Percentiles rank a stretch among this genome's conserved stretches.
Evolutionary conservation across 2,888 invertebrate species (phyloP).

Genomic region (Electrophaes corylata): DNA sequence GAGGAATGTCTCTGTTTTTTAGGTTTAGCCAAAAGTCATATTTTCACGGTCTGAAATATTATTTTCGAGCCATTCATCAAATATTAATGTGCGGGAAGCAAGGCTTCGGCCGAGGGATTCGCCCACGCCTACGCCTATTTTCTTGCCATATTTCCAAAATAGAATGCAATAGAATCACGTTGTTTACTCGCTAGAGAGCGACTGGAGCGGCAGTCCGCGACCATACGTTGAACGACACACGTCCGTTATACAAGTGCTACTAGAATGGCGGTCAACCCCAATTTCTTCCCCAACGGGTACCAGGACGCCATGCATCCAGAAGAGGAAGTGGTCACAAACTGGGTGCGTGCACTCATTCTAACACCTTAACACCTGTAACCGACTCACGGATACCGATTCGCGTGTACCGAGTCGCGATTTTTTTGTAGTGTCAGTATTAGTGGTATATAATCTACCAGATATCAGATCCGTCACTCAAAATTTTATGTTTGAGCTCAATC

Average conservation of each 20-base stretch:
- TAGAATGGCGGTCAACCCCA: constrained; percentile 74
- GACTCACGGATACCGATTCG: constrained; percentile 5
- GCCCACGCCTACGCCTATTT: constrained; percentile 74
- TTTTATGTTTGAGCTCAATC: constrained; percentile 53
- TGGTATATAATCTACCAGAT: constrained; percentile 36
- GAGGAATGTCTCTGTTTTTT: not conserved
- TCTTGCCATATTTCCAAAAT: constrained; percentile 82
- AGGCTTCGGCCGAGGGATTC: constrained; percentile 66
- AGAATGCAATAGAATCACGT: constrained; percentile 80
- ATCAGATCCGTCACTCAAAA: constrained; percentile 33
- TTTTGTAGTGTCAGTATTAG: constrained; percentile 32
- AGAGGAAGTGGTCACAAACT: constrained; percentile 85
- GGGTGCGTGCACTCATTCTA: constrained; percentile 77
- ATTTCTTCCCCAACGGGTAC: constrained; percentile 82
- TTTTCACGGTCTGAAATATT: constrained; percentile 18
- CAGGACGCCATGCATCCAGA: constrained; percentile 82
- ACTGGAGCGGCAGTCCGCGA: constrained; percentile 77
- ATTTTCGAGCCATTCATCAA: constrained; percentile 43
- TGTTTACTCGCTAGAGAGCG: constrained; percentile 75
- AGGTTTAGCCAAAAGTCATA: too few relatives aligned
- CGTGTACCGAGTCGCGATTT: constrained; percentile 10
- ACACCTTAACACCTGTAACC: constrained; percentile 33
- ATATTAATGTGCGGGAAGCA: constrained; percentile 58
- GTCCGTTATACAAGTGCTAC: constrained; percentile 64
- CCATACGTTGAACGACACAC: constrained; percentile 71